Base-by-base conservation (phyloP, 2,113 vertebrate species). In the Ceyx melanurus region DNA sequence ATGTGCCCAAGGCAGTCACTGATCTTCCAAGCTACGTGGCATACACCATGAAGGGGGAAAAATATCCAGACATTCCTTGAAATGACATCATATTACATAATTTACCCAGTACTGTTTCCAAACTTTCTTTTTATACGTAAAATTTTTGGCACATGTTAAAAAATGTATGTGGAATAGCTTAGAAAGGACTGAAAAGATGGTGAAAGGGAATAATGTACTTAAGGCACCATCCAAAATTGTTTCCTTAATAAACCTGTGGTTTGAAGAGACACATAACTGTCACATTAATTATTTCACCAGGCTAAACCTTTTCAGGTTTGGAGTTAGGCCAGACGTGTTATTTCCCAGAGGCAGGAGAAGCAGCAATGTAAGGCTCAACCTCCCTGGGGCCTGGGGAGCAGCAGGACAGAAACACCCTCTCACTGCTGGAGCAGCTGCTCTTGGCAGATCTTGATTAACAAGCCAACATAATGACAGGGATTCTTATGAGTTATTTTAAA, bases 21-120 rank as follows among this genome's bases (percentile, higher is more conserved):
- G 54, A 66, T 70, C 56, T 87, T 76, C 74, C 82, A 88, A 92
- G 71, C 78, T 95, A 96, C 64, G 87, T 96, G 96, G 89, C 91
- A 85, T 40, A 43, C 8, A 67, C 25, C 51, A 66, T 48, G 50
- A 3, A 61, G 46, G 51, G 64, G 66, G 35, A 43, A 92, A 92
- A 66, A 48, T 6, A 77, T 13, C 64, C 71, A 82, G 78, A 62
- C 51, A 91, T 77, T 92, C 91, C 91, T 71, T 82, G 84, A 82
- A 94, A 94, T 92, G 62, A 85, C 82, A 71, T 91, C 89, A 60
- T 13, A 80, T 92, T 94, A 95, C 84, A 60, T 94, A 91, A 77
- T 10, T 85, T 88, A 94, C 4, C 81, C 89, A 84, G 23, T 26
- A 64, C 56, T 43, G 28, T 40, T 94, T 96, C 96, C 95, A 94